Percentiles rank a stretch among this genome's conserved stretches.
phyloP scores from a whole-genome alignment of 2,797 vertebrate species.

The Salarias fasciatus region DNA sequence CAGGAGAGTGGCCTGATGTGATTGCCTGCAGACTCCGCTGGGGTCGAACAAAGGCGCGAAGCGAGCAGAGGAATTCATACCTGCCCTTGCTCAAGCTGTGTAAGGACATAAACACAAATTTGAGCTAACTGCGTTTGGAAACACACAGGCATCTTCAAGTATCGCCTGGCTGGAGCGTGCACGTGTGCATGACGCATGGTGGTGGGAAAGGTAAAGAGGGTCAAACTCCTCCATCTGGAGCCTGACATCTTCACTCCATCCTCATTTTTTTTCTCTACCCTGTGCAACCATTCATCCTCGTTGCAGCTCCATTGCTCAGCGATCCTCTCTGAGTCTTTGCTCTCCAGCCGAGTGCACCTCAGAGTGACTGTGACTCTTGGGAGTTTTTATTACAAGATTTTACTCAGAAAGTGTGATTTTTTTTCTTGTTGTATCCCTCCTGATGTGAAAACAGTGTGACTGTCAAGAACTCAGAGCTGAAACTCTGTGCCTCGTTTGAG shows the following conservation, averaged over 20 bases:
- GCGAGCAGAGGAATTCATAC: conserved; percentile 14
- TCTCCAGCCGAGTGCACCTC: conserved; percentile 16
- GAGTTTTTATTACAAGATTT: too few species aligned
- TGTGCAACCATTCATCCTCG: conserved; percentile 9
- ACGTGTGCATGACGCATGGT: not conserved
- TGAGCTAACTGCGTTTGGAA: too few species aligned
- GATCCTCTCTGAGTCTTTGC: not conserved
- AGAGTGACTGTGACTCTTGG: conserved; percentile 18
- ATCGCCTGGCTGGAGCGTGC: not conserved
- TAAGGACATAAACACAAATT: not conserved
- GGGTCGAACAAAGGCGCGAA: conserved; percentile 12
- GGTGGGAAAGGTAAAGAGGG: conserved; percentile 34
- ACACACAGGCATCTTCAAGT: not conserved
- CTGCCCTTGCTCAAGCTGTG: not conserved
- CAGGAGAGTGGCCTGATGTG: conserved; percentile 3
- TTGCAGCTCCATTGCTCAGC: conserved; percentile 12
- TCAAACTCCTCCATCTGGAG: conserved; percentile 37
- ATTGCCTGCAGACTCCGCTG: conserved; percentile 3
- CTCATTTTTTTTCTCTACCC: not conserved
- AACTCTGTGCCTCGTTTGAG: too few species aligned
- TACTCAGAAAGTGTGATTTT: too few species aligned
- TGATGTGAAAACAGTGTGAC: too few species aligned
- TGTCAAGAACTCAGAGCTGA: too few species aligned
- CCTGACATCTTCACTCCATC: conserved; percentile 25
- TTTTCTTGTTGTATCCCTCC: too few species aligned